These are phyloP conservation scores for Cheumatopsyche charites DNA, from an alignment of 1,140 invertebrate genomes.

Conservation along the genomic window DNA sequence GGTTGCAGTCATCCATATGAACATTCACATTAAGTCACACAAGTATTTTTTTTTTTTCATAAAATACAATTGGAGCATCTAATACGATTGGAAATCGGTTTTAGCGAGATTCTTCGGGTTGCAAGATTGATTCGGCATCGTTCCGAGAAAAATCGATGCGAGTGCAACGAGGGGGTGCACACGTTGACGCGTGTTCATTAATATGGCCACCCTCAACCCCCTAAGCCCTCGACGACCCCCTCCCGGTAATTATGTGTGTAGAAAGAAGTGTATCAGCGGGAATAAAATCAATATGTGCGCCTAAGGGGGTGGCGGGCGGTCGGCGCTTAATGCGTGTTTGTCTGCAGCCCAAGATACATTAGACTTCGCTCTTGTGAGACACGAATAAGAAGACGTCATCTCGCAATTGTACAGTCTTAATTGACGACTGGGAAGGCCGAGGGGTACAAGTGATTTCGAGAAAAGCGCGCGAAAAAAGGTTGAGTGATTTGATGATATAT, in stretches of 20 bases:
- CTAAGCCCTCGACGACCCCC: constrained; percentile 15
- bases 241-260: constrained; percentile 48
- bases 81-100: too few species aligned
- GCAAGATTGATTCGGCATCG: not conserved
- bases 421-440: too few species aligned
- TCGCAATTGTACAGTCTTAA: not conserved
- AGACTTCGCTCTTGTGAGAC: not conserved
- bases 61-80: too few species aligned
- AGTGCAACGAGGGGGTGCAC: not conserved
- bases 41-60: too few species aligned
- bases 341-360: constrained; percentile 37
- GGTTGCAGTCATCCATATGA: too few species aligned
- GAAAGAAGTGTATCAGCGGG: constrained; percentile 44
- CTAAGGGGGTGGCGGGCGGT: constrained; percentile 19
- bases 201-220: constrained; percentile 38
- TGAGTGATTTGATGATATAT: too few species aligned
- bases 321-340: constrained; percentile 30
- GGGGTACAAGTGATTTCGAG: too few species aligned
- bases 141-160: not conserved
- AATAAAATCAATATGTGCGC: constrained; percentile 48
- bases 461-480: too few species aligned
- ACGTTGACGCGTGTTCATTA: constrained; percentile 45
- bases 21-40: too few species aligned
- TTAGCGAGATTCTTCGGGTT: not conserved
- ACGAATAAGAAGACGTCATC: not conserved